Base-by-base conservation (phyloP, 2,797 vertebrate species). In the Oryzias dopingdopingensis region DNA sequence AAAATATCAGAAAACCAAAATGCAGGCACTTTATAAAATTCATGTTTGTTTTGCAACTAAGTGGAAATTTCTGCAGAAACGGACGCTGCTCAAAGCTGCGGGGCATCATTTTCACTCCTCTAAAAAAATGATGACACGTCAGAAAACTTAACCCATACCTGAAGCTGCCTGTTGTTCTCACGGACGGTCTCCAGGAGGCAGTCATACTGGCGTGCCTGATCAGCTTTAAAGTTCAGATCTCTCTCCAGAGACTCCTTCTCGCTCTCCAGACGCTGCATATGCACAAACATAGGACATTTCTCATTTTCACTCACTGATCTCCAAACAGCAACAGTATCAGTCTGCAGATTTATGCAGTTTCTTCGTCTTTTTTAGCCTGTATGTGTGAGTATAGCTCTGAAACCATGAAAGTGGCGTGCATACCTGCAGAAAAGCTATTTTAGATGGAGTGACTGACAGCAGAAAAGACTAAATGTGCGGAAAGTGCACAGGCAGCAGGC, bases 131-230 rank as follows among this genome's bases (percentile, higher is more conserved):
- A 4, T 14, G n/a, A 29, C 5, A 2, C 26, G 14, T 4, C 4
- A 10, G 18, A 22, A 22, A 22, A 22, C 2, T 22, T 3, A 22
- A 22, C 2, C 5, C 8, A 65, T 90, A 98, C 97, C 94, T 97
- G 96, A 46, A 97, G 94, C 73, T 95, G 93, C 12, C 90, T 88
- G 82, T 96, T 98, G 81, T 95, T 96, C 51, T 96, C 95, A 17
- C 96, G 77, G 23, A 97, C 84, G 0, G 92, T 89, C 58, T 92
- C 90, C 86, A 98, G 43, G 24, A 99, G 90, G 6, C 77, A 69
- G 88, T 97, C 95, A 1, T 98, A 98, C 74, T 97, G 94, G 59
- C 79, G 85, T 0, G 94, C 91, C 88, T 99, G 96, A 56, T 91
- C 91, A 0, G 91, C 91, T 81, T 96, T 98, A 78, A 96, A 99